These are phyloP conservation scores for Megalonaias nervosa DNA, from an alignment of 1,140 invertebrate species.

Conservation along the genomic window DNA sequence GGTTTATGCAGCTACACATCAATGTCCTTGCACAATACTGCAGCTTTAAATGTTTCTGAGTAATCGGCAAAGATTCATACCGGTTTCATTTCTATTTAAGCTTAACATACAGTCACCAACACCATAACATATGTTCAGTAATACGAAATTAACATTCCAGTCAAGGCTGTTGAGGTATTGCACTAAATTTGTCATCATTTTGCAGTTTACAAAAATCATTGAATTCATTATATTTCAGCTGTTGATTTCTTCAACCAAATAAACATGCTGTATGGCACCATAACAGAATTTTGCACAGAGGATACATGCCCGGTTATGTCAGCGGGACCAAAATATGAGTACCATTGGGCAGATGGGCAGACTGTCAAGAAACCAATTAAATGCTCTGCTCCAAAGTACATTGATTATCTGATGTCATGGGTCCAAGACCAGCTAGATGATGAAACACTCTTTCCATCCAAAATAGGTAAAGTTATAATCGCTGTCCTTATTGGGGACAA, in stretches of 20 bases:
- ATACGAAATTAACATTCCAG: too few relatives aligned
- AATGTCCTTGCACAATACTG: too few relatives aligned
- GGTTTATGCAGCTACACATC: too few relatives aligned
- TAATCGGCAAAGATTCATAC: too few relatives aligned
- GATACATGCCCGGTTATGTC: slow-evolving; percentile 98
- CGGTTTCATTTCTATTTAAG: too few relatives aligned
- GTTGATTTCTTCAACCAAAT: slow-evolving; percentile 99
- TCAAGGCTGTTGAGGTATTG: too few relatives aligned
- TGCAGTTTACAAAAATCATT: background rate
- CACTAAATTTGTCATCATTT: too few relatives aligned
- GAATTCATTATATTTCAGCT: slow-evolving; percentile 78
- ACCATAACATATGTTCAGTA: too few relatives aligned
- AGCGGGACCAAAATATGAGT: slow-evolving; percentile 98
- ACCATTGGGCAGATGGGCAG: slow-evolving; percentile 99
- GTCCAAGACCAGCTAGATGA: slow-evolving; percentile 99
- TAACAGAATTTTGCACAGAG: slow-evolving; percentile 99
- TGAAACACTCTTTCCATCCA: slow-evolving; percentile 98
- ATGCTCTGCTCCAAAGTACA: slow-evolving; percentile 99
- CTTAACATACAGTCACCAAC: too few relatives aligned
- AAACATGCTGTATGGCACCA: slow-evolving; percentile 99
- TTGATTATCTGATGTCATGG: slow-evolving; percentile 99
- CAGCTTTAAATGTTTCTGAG: too few relatives aligned
- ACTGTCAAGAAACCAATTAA: slow-evolving; percentile 99
- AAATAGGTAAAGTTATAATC: slow-evolving; percentile 84
- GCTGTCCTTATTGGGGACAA: too few relatives aligned